Percentiles rank a stretch among this genome's conserved stretches.
These are phyloP conservation scores for Drosophila paranaensis DNA, from an alignment of 2,888 invertebrate genomes.

Conservation along the genomic window DNA sequence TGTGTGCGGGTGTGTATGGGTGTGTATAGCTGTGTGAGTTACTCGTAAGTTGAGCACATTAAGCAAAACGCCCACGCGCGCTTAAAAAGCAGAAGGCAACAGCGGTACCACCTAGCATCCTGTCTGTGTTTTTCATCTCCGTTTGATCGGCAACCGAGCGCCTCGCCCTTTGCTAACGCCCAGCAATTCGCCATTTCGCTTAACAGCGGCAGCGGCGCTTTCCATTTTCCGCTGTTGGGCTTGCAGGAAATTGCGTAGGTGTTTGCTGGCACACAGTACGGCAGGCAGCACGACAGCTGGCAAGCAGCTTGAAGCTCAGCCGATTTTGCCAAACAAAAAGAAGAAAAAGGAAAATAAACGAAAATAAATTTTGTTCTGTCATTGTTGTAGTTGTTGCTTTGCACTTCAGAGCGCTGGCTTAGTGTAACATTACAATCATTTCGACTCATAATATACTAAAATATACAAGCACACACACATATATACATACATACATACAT, in stretches of 20 bases:
- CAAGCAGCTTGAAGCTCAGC: constrained; percentile 35
- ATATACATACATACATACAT: constrained; percentile 8
- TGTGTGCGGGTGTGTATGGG: constrained; percentile 26
- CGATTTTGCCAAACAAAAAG: constrained; percentile 31
- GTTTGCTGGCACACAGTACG: constrained; percentile 54
- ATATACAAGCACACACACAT: constrained; percentile 20
- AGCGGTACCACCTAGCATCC: constrained; percentile 50
- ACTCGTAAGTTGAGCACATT: constrained; percentile 58
- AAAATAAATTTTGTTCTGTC: constrained; percentile 46
- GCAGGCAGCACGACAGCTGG: constrained; percentile 37
- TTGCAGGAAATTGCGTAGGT: constrained; percentile 79
- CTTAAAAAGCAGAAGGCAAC: constrained; percentile 43
- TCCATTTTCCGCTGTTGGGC: constrained; percentile 68
- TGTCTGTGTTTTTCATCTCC: constrained; percentile 65
- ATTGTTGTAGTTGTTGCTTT: constrained; percentile 45
- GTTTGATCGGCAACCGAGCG: constrained; percentile 45
- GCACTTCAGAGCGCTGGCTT: constrained; percentile 59
- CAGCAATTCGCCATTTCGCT: constrained; percentile 12
- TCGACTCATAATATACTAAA: constrained; percentile 31
- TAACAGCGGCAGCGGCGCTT: constrained; percentile 35
- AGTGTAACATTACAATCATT: constrained; percentile 67
- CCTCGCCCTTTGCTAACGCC: constrained; percentile 1
- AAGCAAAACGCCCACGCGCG: constrained; percentile 64
- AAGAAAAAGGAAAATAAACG: constrained; percentile 13
- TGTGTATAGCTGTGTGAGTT: constrained; percentile 25